These are phyloP conservation scores for Coracias cyanogaster DNA, from an alignment of 2,797 vertebrate species.

Conservation along the genomic window DNA sequence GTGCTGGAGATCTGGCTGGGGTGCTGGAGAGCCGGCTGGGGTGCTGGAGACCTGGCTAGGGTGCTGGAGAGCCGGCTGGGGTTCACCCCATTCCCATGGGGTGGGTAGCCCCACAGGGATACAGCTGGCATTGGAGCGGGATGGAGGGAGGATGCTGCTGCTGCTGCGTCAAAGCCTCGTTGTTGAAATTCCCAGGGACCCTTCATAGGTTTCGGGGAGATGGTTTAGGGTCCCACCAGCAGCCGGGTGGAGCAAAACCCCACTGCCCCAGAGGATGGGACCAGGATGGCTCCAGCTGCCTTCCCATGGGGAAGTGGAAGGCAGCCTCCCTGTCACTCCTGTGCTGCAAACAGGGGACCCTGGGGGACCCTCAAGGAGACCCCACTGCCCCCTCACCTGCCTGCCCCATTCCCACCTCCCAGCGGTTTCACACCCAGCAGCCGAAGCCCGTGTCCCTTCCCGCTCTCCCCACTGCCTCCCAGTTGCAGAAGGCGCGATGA, in stretches of 20 bases:
- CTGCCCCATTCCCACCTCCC: not conserved
- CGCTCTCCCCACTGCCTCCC: not conserved
- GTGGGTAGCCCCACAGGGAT: no score
- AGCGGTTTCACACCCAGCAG: fast-evolving
- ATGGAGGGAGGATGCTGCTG: not conserved
- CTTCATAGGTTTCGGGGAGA: fast-evolving
- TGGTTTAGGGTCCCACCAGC: not conserved
- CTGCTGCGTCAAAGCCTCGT: fast-evolving
- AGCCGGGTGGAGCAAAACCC: fast-evolving
- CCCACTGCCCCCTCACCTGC: not conserved
- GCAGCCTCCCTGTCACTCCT: not conserved
- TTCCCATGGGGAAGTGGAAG: fast-evolving
- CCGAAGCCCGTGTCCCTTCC: fast-evolving
- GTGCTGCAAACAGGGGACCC: fast-evolving
- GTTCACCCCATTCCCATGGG: fast-evolving
- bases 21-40: no score
- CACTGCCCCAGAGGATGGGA: not conserved
- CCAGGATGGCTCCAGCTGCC: not conserved
- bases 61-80: not conserved
- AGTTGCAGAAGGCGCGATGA: not conserved
- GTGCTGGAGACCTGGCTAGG: not conserved
- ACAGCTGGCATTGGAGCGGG: fast-evolving
- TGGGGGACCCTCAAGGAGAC: not conserved
- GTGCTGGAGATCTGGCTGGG: not conserved
- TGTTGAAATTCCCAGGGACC: not conserved